Conservation (phyloP, 2,888 invertebrate genomes). For the Plebejus melissa region DNA sequence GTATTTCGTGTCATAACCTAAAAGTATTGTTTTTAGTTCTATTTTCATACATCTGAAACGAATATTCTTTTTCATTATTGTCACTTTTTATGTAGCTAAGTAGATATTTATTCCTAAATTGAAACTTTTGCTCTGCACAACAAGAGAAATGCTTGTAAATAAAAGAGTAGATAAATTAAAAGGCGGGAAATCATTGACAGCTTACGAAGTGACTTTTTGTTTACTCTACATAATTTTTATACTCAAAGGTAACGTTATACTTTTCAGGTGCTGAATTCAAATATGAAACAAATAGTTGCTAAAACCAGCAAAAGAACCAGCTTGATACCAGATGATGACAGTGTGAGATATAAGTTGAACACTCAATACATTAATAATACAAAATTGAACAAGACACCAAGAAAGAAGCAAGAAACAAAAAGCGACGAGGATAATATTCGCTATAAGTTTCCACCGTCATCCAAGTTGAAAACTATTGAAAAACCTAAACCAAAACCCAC, state of each 20-base stretch:
- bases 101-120: not conserved
- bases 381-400: conserved; percentile 39
- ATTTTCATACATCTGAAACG: not conserved
- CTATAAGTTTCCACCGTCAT: conserved; percentile 60
- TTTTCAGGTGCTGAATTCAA: conserved; percentile 19
- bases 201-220: conserved; percentile 8
- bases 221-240: conserved; percentile 1
- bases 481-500: conserved; percentile 62
- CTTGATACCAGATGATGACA: conserved; percentile 67
- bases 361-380: conserved; percentile 51
- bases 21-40: conserved; percentile 20
- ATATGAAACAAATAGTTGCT: conserved; percentile 51
- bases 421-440: conserved; percentile 58
- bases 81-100: not conserved
- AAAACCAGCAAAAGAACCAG: conserved; percentile 53
- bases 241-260: not conserved
- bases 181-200: conserved; percentile 28
- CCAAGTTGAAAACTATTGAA: conserved; percentile 49
- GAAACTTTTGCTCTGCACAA: not conserved
- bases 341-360: conserved; percentile 64
- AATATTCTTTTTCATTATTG: not conserved
- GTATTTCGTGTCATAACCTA: conserved; percentile 33
- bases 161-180: not conserved
- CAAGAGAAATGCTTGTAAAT: not conserved
- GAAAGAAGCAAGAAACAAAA: conserved; percentile 42